Evolutionary conservation across 1,140 invertebrate genomes (phyloP).

Genomic region (Macrostomum lignano): DNA sequence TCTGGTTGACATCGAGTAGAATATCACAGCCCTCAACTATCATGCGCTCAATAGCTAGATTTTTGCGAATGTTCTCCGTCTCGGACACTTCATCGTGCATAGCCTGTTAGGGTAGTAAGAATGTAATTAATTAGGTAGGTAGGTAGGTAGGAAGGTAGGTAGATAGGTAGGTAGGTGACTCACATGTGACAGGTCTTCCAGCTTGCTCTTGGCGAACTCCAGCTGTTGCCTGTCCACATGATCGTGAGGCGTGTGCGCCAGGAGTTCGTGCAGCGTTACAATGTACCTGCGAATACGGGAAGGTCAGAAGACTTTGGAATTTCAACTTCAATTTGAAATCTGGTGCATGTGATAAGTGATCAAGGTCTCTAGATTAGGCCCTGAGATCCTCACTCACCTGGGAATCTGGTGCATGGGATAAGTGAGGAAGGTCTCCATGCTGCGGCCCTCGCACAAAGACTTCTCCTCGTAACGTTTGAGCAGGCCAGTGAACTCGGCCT

Average conservation of each 20-base stretch:
- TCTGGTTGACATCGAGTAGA: slow-evolving; percentile 66
- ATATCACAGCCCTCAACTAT: slow-evolving; percentile 80
- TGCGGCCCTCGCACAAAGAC: slow-evolving; percentile 48
- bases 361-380: too few species aligned
- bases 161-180: slow-evolving; percentile 9
- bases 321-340: too few species aligned
- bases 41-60: slow-evolving; percentile 68
- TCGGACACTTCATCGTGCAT: slow-evolving; percentile 44
- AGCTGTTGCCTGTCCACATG: slow-evolving; percentile 67
- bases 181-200: slow-evolving; percentile 53
- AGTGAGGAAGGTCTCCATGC: slow-evolving; percentile 59
- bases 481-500: slow-evolving; percentile 45
- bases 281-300: slow-evolving; percentile 60
- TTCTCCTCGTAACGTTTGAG: slow-evolving; percentile 55
- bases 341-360: too few species aligned
- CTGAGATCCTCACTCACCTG: too few species aligned
- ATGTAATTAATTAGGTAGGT: too few species aligned
- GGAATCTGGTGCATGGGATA: slow-evolving; percentile 89
- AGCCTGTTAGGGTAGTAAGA: slow-evolving; percentile 13
- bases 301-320: slow-evolving; percentile 1
- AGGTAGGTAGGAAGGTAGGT: too few species aligned
- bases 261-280: slow-evolving; percentile 56
- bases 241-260: slow-evolving; percentile 68
- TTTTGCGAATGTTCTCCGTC: slow-evolving; percentile 69
- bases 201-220: slow-evolving; percentile 53